phyloP scores from a whole-genome alignment of 2,113 vertebrate species.

The Entomyzon cyanotis region DNA sequence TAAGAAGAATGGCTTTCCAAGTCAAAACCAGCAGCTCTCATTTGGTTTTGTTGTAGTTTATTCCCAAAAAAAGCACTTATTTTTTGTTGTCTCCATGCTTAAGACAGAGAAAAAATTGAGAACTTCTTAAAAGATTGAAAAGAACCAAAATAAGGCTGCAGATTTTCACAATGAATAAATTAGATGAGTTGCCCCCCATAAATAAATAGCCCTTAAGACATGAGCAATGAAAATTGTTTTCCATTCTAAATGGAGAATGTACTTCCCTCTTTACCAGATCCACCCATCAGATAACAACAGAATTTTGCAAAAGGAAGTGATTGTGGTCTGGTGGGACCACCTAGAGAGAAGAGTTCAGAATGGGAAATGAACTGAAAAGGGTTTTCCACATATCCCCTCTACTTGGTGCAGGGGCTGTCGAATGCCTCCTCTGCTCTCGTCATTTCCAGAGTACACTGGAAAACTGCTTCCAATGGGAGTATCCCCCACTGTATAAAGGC shows the following conservation, averaged over 20 bases:
- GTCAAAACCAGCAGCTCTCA: background rate
- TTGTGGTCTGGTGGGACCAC: background rate
- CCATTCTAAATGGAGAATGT: background rate
- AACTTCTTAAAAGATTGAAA: background rate
- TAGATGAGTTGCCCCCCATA: background rate
- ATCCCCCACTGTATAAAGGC: background rate
- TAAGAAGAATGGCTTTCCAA: background rate
- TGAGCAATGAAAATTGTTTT: background rate
- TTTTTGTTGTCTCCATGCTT: background rate
- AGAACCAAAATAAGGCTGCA: background rate
- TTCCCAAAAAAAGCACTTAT: background rate
- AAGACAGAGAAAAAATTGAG: background rate
- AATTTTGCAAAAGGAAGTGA: background rate
- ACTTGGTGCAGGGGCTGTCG: background rate
- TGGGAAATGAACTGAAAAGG: background rate
- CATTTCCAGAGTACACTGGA: background rate
- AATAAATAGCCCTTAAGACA: background rate
- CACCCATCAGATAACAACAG: background rate
- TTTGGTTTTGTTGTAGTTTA: background rate
- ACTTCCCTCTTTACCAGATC: background rate
- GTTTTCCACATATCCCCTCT: background rate
- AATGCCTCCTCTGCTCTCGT: background rate
- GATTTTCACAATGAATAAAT: background rate
- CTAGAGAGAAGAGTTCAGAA: background rate
- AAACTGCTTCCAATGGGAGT: background rate